phyloP scores from a whole-genome alignment of 2,888 invertebrate species.

The Mimachlamys varia region DNA sequence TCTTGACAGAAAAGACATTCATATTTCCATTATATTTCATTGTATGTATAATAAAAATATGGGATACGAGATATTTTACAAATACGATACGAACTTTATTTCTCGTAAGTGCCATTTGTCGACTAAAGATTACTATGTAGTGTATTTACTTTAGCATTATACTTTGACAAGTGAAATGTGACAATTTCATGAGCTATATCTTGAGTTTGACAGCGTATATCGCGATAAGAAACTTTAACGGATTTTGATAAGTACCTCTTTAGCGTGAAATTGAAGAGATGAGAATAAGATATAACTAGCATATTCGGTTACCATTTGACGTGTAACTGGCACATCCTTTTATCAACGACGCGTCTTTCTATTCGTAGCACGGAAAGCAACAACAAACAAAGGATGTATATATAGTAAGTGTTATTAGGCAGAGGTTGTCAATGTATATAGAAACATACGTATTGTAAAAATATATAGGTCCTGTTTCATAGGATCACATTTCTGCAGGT shows the following conservation, averaged over 20 bases:
- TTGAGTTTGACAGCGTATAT: not conserved
- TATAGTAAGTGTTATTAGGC: not conserved
- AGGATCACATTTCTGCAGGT: too few relatives aligned
- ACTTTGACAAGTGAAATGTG: slow-evolving; percentile 31
- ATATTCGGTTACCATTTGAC: not conserved
- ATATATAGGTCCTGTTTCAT: too few relatives aligned
- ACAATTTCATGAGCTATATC: slow-evolving; percentile 31
- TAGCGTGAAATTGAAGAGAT: slow-evolving; percentile 36
- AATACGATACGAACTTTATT: not conserved
- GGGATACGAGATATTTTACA: slow-evolving; percentile 7
- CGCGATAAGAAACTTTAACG: not conserved
- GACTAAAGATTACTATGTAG: slow-evolving; percentile 11
- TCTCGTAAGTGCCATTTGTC: slow-evolving; percentile 31
- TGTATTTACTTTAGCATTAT: not conserved
- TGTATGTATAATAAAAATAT: slow-evolving; percentile 28
- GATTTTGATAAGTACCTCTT: slow-evolving; percentile 27
- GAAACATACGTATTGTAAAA: not conserved
- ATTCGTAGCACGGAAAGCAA: not conserved
- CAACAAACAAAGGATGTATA: not conserved
- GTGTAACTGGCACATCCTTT: not conserved
- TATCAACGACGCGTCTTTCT: not conserved
- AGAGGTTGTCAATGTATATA: not conserved
- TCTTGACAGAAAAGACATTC: slow-evolving; percentile 28
- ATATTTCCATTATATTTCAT: slow-evolving; percentile 31
- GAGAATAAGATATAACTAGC: not conserved